phyloP scores from a whole-genome alignment of 2,113 vertebrate species.

The Xenotilapia flavipinnis region DNA sequence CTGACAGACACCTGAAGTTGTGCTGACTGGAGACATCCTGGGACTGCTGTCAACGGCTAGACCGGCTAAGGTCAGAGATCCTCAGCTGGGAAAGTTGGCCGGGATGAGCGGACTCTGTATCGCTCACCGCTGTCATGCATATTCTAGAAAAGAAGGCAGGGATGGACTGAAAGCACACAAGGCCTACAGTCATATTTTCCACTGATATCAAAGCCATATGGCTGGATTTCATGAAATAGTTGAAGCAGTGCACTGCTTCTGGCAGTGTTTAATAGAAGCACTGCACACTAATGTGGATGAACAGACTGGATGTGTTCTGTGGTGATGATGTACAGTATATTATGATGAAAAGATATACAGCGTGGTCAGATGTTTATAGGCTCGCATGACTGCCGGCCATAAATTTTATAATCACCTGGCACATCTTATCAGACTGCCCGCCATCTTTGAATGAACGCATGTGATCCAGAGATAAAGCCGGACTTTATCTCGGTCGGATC shows the following conservation, averaged over 20 bases:
- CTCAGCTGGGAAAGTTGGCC: slow-evolving; percentile 45
- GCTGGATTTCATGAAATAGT: slow-evolving; percentile 60
- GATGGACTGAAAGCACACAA: slow-evolving; percentile 37
- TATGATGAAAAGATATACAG: slow-evolving; percentile 8
- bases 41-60: slow-evolving; percentile 37
- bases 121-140: slow-evolving; percentile 32
- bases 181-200: slow-evolving; percentile 72
- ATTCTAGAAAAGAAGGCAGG: slow-evolving; percentile 39
- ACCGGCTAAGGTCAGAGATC: slow-evolving; percentile 35
- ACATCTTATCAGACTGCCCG: not conserved
- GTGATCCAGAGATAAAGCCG: not conserved
- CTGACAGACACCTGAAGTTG: slow-evolving; percentile 52
- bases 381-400: not conserved
- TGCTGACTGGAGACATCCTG: slow-evolving; percentile 52
- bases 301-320: slow-evolving; percentile 9
- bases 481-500: not conserved
- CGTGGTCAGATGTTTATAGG: not conserved
- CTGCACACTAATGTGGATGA: slow-evolving; percentile 29
- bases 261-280: slow-evolving; percentile 30
- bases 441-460: not conserved
- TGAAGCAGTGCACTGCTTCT: slow-evolving; percentile 33
- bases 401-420: not conserved
- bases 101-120: slow-evolving; percentile 17
- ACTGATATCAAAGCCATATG: slow-evolving; percentile 76
- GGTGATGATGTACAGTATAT: slow-evolving; percentile 2